Conservation (phyloP, 2,113 vertebrate genomes). For the Pomatostomus ruficeps region DNA sequence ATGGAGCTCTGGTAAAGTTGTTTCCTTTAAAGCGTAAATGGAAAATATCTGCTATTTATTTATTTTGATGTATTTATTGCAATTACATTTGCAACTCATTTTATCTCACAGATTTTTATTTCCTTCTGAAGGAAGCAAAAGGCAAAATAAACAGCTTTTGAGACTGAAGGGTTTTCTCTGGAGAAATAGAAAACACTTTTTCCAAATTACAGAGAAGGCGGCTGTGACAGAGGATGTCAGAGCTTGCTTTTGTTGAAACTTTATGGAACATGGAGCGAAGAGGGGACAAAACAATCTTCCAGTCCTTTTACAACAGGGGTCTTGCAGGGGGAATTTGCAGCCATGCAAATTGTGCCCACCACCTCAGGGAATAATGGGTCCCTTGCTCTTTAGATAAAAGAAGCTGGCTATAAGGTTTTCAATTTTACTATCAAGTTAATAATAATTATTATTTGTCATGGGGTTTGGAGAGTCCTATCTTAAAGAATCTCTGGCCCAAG, state of each 20-base stretch:
- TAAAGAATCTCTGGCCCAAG: not conserved
- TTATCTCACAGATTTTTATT: not conserved
- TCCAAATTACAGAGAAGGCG: not conserved
- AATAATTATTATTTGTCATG: not conserved
- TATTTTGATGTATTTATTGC: slow-evolving; percentile 24
- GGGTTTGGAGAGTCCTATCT: not conserved
- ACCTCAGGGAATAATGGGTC: not conserved
- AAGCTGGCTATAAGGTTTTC: not conserved
- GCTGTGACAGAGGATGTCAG: not conserved
- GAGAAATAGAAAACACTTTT: not conserved
- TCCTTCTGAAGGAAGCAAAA: not conserved
- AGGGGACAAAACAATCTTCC: not conserved
- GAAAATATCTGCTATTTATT: slow-evolving; percentile 12
- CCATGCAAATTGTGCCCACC: not conserved
- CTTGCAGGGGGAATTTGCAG: not conserved
- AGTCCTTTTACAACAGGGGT: not conserved
- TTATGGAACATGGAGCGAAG: not conserved
- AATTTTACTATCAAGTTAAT: not conserved
- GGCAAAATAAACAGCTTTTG: not conserved
- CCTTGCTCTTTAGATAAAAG: not conserved
- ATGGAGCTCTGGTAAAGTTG: not conserved
- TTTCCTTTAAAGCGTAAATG: not conserved
- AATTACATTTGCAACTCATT: slow-evolving; percentile 36
- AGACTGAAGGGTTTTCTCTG: not conserved
- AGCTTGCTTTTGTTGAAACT: not conserved